Base-by-base conservation (phyloP, 2,113 vertebrate genomes). In the Vimba vimba region DNA sequence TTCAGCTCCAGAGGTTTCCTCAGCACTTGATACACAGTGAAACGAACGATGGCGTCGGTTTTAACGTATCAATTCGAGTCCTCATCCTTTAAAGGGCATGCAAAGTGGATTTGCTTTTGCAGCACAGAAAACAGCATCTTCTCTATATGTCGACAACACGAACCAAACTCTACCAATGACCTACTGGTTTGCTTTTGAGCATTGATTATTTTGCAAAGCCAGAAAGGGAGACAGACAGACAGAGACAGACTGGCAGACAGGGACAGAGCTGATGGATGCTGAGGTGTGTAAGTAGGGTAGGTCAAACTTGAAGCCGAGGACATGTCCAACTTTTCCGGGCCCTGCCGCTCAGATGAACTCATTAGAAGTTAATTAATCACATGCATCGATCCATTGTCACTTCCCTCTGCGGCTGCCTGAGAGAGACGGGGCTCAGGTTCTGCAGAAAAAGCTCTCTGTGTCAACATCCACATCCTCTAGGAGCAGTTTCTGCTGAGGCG, bases 301-400 rank as follows among this genome's bases (percentile, higher is more conserved):
- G 88, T 85, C 87, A 88, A 77, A 86, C 85, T 64, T 62, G 74
- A 76, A 71, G 52, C 68, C 75, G 83, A 87, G 90, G 89, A 91
- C 86, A 68, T 89, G 89, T 92, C 90, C 88, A 92, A 89, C 91
- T 91, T 93, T 83, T 90, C 85, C 87, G 87, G 89, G 88, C 89
- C 88, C 91, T 86, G 90, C 89, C 79, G 87, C 94, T 92, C 90
- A 91, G 87, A 93, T 93, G 93, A 95, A 92, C 94, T 95, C 94
- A 94, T 95, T 94, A 94, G 92, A 95, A 95, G 94, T 94, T 94
- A 94, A 95, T 95, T 95, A 94, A 95, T 95, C 94, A 94, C 91
- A 87, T 64, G 45, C 52, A 95, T 95, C 82, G 95, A 96, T 92
- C 92, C 33, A 79, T 92, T 94, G 92, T 95, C 94, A 92, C 93